A percentile compares a stretch with the other conserved stretches of the same genome.
Conservation (phyloP, 2,888 invertebrate species). For the Icerya purchasi region DNA sequence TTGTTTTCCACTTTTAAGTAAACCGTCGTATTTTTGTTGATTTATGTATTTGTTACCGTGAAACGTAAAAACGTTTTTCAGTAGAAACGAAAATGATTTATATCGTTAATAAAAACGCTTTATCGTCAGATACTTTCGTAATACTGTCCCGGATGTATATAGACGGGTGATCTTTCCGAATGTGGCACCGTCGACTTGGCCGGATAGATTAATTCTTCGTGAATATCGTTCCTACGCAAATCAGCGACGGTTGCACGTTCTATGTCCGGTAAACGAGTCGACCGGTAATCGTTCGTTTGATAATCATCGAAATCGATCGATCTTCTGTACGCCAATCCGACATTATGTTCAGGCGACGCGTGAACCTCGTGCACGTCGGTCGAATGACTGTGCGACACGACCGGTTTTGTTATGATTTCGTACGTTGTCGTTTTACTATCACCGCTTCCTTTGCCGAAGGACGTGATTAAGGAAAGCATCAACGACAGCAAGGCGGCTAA, state of each 20-base stretch:
- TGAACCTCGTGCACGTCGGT: slow-evolving; percentile 16
- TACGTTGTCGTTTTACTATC: slow-evolving; percentile 38
- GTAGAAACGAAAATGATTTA: too few relatives aligned
- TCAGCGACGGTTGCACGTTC: slow-evolving; percentile 42
- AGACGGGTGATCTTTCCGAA: too few relatives aligned
- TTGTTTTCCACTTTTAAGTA: too few relatives aligned
- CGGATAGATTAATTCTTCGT: slow-evolving; percentile 13
- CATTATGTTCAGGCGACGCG: neutral
- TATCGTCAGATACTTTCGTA: too few relatives aligned
- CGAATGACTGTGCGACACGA: slow-evolving; percentile 30
- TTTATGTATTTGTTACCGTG: too few relatives aligned
- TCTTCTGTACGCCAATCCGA: neutral
- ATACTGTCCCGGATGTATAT: too few relatives aligned
- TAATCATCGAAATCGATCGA: neutral
- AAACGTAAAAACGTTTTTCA: too few relatives aligned
- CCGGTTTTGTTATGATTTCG: slow-evolving; percentile 61
- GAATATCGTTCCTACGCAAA: slow-evolving; percentile 16
- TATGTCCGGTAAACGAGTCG: too few relatives aligned
- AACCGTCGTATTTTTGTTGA: too few relatives aligned
- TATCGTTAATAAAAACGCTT: too few relatives aligned
- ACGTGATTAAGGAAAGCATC: slow-evolving; percentile 18
- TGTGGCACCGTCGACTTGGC: too few relatives aligned
- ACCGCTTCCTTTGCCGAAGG: slow-evolving; percentile 22
- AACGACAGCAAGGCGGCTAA: slow-evolving; percentile 20
- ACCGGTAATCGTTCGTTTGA: too few relatives aligned